Evolutionary conservation across 2,888 invertebrate species (phyloP).

Genomic region (Euzetes globulus): DNA sequence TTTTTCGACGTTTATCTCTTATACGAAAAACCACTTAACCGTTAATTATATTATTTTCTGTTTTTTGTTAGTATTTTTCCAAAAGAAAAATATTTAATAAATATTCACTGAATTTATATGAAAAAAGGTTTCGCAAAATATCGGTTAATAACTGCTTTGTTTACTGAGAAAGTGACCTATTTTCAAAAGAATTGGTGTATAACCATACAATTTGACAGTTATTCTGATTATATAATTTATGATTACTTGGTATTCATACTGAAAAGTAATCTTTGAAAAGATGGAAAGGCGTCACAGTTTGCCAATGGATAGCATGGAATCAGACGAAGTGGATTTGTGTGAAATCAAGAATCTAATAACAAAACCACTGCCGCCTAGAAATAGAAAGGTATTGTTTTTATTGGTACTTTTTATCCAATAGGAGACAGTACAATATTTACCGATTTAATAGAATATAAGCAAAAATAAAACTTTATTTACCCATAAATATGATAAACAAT

Average conservation of each 20-base stretch:
- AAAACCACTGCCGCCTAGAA: not conserved
- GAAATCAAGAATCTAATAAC: not conserved
- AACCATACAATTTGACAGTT: too few relatives aligned
- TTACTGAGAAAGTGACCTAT: too few relatives aligned
- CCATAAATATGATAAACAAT: too few relatives aligned
- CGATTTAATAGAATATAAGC: not conserved
- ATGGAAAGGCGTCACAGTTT: constrained; percentile 21
- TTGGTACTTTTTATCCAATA: not conserved
- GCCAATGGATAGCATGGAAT: not conserved
- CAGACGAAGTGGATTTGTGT: not conserved
- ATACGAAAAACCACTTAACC: too few relatives aligned
- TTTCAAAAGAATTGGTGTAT: too few relatives aligned
- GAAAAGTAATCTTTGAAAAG: not conserved
- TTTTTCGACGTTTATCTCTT: too few relatives aligned
- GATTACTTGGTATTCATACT: too few relatives aligned
- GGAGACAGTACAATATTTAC: not conserved
- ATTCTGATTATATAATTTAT: too few relatives aligned
- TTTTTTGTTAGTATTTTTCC: too few relatives aligned
- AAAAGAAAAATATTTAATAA: not conserved
- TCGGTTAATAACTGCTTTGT: not conserved
- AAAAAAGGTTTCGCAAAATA: not conserved
- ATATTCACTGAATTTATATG: not conserved
- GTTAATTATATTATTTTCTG: too few relatives aligned
- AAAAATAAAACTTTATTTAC: not conserved
- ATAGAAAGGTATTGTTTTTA: constrained; percentile 3